Percentiles rank a stretch among this genome's conserved stretches.
Evolutionary conservation across 2,113 vertebrate genomes (phyloP).

Genomic region (Cryptomyrus ogoouensis): DNA sequence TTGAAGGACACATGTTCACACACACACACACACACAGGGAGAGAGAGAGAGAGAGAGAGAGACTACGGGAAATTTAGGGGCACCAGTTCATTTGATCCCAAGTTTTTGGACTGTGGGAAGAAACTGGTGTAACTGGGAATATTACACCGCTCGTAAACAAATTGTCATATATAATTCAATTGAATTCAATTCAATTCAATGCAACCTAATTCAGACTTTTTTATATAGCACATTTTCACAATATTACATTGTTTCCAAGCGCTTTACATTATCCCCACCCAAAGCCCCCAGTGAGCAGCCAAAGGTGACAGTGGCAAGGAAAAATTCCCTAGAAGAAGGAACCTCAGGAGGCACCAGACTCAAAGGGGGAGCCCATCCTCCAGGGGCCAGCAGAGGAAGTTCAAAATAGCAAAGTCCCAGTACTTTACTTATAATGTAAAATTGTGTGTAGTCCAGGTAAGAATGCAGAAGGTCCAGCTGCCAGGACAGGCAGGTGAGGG

Average conservation of each 20-base stretch:
- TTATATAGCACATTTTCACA: neutral
- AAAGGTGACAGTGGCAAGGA: neutral
- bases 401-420: neutral
- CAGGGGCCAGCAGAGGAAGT: neutral
- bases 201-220: neutral
- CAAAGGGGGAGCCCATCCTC: neutral
- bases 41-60: neutral
- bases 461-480: neutral
- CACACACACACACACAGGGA: neutral
- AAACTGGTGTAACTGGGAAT: neutral
- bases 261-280: neutral
- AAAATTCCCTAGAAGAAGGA: neutral
- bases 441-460: neutral
- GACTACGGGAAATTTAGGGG: neutral
- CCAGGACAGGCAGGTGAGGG: neutral
- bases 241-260: neutral
- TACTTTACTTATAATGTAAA: neutral
- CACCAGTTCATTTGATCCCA: neutral
- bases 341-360: neutral
- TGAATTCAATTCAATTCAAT: neutral
- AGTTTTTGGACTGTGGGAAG: neutral
- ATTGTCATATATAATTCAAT: neutral
- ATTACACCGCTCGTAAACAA: neutral
- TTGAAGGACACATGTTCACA: neutral
- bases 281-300: neutral